Evolutionary conservation across 2,888 invertebrate genomes (phyloP).

Genomic region (Torymus auratus): DNA sequence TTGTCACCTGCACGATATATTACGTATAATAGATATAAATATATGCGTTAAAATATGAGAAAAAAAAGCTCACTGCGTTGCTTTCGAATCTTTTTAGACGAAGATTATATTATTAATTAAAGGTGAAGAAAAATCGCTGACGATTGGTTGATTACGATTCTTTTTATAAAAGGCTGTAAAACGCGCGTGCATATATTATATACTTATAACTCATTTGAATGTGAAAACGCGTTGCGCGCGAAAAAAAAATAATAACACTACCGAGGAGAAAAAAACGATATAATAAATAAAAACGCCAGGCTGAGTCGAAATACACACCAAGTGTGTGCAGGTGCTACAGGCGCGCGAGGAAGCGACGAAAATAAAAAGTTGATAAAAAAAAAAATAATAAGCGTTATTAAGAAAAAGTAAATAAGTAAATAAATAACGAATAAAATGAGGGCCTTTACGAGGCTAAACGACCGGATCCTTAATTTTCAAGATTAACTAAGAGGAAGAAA

Average conservation of each 20-base stretch:
- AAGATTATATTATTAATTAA: no score
- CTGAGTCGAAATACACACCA: slow-evolving; percentile 53
- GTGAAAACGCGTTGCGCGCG: slow-evolving; percentile 42
- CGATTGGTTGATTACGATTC: slow-evolving; percentile 44
- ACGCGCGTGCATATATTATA: slow-evolving; percentile 6
- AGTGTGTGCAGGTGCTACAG: slow-evolving; percentile 55
- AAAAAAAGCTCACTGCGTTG: slow-evolving; percentile 12
- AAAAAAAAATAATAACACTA: slow-evolving; percentile 1
- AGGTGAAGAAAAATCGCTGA: slow-evolving; percentile 2
- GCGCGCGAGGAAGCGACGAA: slow-evolving; percentile 20
- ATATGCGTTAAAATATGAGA: slow-evolving; percentile 4
- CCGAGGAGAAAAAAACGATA: slow-evolving; percentile 1
- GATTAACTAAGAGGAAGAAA: slow-evolving; percentile 35
- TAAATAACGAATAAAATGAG: slow-evolving; percentile 6
- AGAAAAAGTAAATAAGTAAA: background rate
- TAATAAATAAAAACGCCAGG: slow-evolving; percentile 49
- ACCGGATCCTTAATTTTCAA: slow-evolving; percentile 47
- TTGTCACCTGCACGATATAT: slow-evolving; percentile 47
- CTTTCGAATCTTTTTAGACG: slow-evolving; percentile 30
- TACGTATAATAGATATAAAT: slow-evolving; percentile 1
- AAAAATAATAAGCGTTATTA: slow-evolving; percentile 2
- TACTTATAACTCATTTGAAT: slow-evolving; percentile 21
- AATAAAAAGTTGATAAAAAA: slow-evolving; percentile 28
- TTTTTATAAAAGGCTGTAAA: slow-evolving; percentile 52
- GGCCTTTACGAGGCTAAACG: slow-evolving; percentile 39